Percentiles rank a stretch among this genome's conserved stretches.
These are phyloP conservation scores for Leptarthrus brevirostris DNA, from an alignment of 2,888 invertebrate species.

Conservation along the genomic window DNA sequence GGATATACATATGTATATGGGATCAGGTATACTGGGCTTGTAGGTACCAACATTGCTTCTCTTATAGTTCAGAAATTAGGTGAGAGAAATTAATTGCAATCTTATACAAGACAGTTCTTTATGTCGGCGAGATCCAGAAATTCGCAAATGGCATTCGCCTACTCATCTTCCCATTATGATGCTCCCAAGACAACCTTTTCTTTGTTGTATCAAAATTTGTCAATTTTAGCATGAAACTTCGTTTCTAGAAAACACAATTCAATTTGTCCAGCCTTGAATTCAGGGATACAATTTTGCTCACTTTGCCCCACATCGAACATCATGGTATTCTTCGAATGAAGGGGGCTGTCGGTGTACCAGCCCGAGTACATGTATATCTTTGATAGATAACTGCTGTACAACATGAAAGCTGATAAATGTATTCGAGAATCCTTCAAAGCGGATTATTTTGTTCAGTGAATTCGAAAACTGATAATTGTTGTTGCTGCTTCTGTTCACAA, in stretches of 20 bases:
- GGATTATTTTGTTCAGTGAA: conserved; percentile 59
- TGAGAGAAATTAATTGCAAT: too few species aligned
- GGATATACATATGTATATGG: too few species aligned
- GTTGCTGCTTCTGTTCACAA: conserved; percentile 50
- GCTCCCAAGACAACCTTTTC: too few species aligned
- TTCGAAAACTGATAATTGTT: conserved; percentile 58
- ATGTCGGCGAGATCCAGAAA: too few species aligned
- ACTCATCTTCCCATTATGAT: too few species aligned
- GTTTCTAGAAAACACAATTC: conserved; percentile 35
- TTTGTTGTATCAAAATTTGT: conserved; percentile 18
- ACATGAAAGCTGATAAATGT: conserved; percentile 43
- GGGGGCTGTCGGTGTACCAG: background rate
- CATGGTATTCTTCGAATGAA: too few species aligned
- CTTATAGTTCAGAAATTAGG: too few species aligned
- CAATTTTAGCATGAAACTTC: conserved; percentile 25
- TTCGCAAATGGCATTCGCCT: too few species aligned
- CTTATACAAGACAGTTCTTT: too few species aligned
- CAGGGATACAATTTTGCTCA: conserved; percentile 31
- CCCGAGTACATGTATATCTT: background rate
- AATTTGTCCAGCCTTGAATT: conserved; percentile 38
- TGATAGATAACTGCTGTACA: conserved; percentile 37
- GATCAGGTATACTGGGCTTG: too few species aligned
- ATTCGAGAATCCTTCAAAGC: conserved; percentile 53
- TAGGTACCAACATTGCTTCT: too few species aligned
- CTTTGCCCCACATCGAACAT: background rate